Base-by-base conservation (phyloP, 2,113 vertebrate genomes). In the Triplophysa siluroides region DNA sequence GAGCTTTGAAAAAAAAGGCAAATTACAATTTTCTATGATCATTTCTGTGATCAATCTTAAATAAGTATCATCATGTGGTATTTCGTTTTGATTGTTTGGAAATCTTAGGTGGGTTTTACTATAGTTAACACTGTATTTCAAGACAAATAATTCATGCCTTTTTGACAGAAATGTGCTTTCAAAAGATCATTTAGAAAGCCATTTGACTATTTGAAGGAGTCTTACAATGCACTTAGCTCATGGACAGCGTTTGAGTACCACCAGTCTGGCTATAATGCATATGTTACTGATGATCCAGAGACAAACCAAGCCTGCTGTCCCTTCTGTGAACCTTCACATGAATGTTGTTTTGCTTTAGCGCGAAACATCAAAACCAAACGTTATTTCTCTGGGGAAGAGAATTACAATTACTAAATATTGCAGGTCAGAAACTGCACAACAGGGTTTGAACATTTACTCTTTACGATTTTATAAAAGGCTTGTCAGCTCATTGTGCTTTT, bases 291-390 rank as follows among this genome's bases (percentile, higher is more conserved):
- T 61, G 8, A 41, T n/a, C 41, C 14, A 76, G 13, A 50, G 41
- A n/a, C 14, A 72, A 68, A 26, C 16, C 29, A 69, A 43, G 33
- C 26, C 58, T 16, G 6, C 45, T 52, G 38, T 29, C 38, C 21
- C 19, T 45, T 72, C 26, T 23, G 9, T 29, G 41, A 78, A 61
- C 67, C 26, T 19, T 54, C 21, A 19, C 14, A 19, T 52, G 26
- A 70, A n/a, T 16, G 21, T n/a, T 38, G 69, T 4, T 38, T 38
- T 72, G 18, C 50, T 33, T 23, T 23, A 52, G 18, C 47, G 2
- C 21, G 33, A 78, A 81, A 67, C 73, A 66, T 71, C 60, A 38
- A 80, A 76, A 29, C 52, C 23, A 24, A 78, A 29, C 6, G 63
- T 78, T 76, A 26, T 54, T 70, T 78, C 33, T 61, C 52, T 11